Conservation (phyloP, 2,797 vertebrate species). For the Acanthiza pusilla region DNA sequence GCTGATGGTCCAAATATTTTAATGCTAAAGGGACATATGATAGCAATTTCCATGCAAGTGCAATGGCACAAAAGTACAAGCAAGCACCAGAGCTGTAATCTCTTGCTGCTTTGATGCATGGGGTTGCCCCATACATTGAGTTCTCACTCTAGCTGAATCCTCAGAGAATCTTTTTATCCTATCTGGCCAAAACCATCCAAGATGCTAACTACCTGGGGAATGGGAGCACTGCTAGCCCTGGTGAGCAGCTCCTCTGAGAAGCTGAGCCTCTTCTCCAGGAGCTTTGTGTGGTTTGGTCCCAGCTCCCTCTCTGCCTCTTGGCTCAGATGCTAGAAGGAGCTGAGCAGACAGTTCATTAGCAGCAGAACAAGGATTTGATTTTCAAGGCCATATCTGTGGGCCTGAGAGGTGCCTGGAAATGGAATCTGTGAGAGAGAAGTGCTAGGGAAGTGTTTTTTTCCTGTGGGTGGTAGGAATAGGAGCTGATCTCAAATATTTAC, state of each 20-base stretch:
- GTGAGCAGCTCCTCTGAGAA: neutral
- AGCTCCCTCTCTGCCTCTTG: neutral
- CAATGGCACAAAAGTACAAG: neutral
- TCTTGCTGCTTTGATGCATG: neutral
- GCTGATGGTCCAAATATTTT: neutral
- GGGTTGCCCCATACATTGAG: neutral
- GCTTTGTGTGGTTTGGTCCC: neutral
- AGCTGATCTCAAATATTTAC: neutral
- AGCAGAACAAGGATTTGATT: neutral
- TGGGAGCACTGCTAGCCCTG: neutral
- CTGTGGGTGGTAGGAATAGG: neutral
- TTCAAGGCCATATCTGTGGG: neutral
- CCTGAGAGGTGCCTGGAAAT: neutral
- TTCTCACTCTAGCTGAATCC: neutral
- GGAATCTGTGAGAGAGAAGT: neutral
- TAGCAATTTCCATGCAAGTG: neutral
- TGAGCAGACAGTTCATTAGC: neutral
- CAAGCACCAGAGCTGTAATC: neutral
- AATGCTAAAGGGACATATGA: neutral
- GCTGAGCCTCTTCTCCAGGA: neutral
- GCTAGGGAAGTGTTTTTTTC: neutral
- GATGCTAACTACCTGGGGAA: neutral
- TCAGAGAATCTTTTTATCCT: neutral
- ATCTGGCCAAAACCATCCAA: neutral
- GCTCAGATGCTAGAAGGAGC: neutral